Percentiles rank a stretch among this genome's conserved stretches.
These are phyloP conservation scores for Cataglyphis hispanica DNA, from an alignment of 1,140 invertebrate genomes.

Conservation along the genomic window DNA sequence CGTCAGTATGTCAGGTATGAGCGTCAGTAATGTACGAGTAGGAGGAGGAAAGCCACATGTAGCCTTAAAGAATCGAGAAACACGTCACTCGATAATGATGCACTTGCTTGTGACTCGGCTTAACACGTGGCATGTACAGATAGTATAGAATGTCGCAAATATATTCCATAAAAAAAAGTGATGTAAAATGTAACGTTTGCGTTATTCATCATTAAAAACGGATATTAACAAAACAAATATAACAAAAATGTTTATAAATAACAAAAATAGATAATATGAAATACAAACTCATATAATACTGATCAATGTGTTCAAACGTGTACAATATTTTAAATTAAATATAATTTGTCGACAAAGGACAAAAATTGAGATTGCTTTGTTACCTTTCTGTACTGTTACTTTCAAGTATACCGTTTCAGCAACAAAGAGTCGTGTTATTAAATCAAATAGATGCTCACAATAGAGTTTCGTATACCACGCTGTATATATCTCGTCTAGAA, in stretches of 20 bases:
- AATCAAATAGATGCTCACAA: constrained; percentile 26
- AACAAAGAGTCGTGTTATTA: constrained; percentile 21
- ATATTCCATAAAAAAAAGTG: background rate
- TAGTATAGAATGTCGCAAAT: background rate
- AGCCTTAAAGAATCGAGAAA: constrained; percentile 44
- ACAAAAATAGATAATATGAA: background rate
- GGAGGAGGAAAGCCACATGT: constrained; percentile 44
- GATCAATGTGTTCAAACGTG: background rate
- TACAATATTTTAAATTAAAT: background rate
- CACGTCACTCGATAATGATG: constrained; percentile 4
- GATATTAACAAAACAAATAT: background rate
- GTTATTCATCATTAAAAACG: background rate
- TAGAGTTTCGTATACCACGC: constrained; percentile 21
- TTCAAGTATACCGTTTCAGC: background rate
- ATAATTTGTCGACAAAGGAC: background rate
- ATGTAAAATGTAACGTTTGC: background rate
- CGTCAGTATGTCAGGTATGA: constrained; percentile 48
- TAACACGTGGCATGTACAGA: background rate
- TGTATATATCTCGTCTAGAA: constrained; percentile 27
- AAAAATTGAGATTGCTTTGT: background rate
- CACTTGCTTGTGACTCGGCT: constrained; percentile 6
- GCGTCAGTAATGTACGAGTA: background rate
- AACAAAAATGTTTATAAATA: no score
- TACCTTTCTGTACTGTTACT: background rate
- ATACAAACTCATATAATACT: background rate